A percentile compares a stretch with the other conserved stretches of the same genome.
Evolutionary conservation across 2,113 vertebrate species (phyloP).

Genomic region (Myiagra hebetior): DNA sequence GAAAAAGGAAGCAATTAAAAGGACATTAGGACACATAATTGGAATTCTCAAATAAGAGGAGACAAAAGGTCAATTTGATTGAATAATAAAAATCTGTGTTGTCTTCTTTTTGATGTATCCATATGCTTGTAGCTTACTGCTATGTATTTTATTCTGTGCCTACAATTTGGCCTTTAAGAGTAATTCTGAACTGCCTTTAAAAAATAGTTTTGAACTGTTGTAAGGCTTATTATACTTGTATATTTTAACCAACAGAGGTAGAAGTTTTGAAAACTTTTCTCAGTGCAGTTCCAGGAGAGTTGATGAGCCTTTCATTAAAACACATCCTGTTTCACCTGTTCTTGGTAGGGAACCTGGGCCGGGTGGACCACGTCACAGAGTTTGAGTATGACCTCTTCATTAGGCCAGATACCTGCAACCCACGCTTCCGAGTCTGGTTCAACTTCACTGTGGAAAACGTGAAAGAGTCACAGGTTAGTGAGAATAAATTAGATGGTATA

Average conservation of each 20-base stretch:
- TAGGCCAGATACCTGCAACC: slow-evolving; percentile 95
- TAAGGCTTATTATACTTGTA: neutral
- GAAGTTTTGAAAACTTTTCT: neutral
- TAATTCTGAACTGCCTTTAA: neutral
- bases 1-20: neutral
- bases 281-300: neutral
- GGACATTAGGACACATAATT: neutral
- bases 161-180: neutral
- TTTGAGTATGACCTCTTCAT: slow-evolving; percentile 98
- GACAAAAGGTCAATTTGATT: neutral
- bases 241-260: neutral
- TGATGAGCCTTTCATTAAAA: neutral
- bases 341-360: slow-evolving; percentile 88
- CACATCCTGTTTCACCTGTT: neutral
- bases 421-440: slow-evolving; percentile 98
- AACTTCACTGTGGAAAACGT: slow-evolving; percentile 97
- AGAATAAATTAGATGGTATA: neutral
- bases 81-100: neutral
- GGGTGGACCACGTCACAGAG: slow-evolving; percentile 91
- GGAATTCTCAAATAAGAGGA: neutral
- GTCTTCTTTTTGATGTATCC: neutral
- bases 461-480: slow-evolving; percentile 88
- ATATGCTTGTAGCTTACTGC: neutral
- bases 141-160: neutral
- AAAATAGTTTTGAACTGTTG: neutral